Evolutionary conservation across 2,113 vertebrate species (phyloP), one percentile per base, ranked within the genome.

Genomic region (Microcebus ravelobensis): DNA sequence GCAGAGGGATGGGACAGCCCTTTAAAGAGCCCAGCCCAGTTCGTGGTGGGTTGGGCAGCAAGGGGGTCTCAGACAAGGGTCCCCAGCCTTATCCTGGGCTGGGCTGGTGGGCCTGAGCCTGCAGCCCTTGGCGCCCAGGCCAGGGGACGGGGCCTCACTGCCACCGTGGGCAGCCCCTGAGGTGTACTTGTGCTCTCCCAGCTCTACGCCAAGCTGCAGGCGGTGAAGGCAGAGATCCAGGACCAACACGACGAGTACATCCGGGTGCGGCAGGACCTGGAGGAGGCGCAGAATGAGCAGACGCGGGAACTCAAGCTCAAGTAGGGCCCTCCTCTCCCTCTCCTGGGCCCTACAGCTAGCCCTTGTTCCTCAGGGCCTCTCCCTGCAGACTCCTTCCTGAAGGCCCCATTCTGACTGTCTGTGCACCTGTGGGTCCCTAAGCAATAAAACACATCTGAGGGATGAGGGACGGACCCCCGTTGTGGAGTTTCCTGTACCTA

Each of bases 261-360:
- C 95, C 98, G 99, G 0, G 99, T 99, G 97, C 98, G 99, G 90
- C 99, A 99, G 98, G 99, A 99, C 98, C 99, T 99, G 63, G 99
- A 99, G 97, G 99, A 99, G 98, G 99, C 99, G 0, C 99, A 99
- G 98, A 99, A 99, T 5, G 99, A 99, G 97, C 99, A 99, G 98
- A 99, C 99, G 0, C 98, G 99, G 96, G 99, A 99, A 90, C 99
- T 99, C 95, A 99, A 99, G 97, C 99, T 99, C 99, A 99, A 99
- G 99, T 99, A 98, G 98, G 99, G 17, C 79, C 34, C 61, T 27
- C 17, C 12, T 65, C 83, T 11, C 39, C n/a, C 25, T 5, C 0
- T 18, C 15, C 23, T 2, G 23, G 73, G 17, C 65, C 34, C 15
- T 42, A 14, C 8, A 14, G 61, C 29, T 25, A 4, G 10, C 67